Percentiles rank a stretch among this genome's conserved stretches.
Conservation (phyloP, 2,888 invertebrate species). For the Uloborus plumipes region DNA sequence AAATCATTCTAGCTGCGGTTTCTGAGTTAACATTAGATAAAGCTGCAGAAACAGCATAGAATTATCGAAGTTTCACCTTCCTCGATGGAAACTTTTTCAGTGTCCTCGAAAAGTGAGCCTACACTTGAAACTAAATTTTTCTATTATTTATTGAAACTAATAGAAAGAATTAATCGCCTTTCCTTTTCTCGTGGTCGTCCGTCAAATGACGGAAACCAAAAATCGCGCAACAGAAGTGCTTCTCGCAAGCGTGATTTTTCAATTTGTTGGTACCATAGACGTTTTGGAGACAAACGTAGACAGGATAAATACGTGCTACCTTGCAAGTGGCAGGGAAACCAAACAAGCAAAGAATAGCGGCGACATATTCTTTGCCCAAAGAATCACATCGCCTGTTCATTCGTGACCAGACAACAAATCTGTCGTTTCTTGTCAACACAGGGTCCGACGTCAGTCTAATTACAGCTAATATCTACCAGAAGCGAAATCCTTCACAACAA, state of each 20-base stretch:
- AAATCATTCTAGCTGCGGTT: too few species aligned
- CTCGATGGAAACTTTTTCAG: neutral
- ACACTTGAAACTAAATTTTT: neutral
- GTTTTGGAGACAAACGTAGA: conserved; percentile 9
- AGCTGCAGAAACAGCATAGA: neutral
- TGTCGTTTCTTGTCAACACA: conserved; percentile 44
- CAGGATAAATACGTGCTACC: neutral
- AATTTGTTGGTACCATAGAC: neutral
- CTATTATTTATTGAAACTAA: conserved; percentile 2
- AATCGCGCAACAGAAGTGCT: too few species aligned
- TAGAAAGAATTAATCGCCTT: neutral
- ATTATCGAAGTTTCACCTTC: neutral
- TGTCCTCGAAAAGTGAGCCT: too few species aligned
- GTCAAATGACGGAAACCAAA: neutral
- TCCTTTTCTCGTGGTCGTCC: neutral
- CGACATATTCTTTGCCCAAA: neutral
- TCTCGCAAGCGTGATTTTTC: neutral
- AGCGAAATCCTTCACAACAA: conserved; percentile 10
- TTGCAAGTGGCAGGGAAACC: conserved; percentile 10
- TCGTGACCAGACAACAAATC: conserved; percentile 17
- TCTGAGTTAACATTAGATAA: too few species aligned
- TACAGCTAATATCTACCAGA: conserved; percentile 9
- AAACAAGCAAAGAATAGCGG: neutral
- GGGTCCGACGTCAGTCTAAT: conserved; percentile 31
- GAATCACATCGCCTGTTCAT: conserved; percentile 15